A percentile compares a stretch with the other conserved stretches of the same genome.
These are phyloP conservation scores for Sinocyclocheilus anophthalmus DNA, from an alignment of 2,113 vertebrate species.

Conservation along the genomic window DNA sequence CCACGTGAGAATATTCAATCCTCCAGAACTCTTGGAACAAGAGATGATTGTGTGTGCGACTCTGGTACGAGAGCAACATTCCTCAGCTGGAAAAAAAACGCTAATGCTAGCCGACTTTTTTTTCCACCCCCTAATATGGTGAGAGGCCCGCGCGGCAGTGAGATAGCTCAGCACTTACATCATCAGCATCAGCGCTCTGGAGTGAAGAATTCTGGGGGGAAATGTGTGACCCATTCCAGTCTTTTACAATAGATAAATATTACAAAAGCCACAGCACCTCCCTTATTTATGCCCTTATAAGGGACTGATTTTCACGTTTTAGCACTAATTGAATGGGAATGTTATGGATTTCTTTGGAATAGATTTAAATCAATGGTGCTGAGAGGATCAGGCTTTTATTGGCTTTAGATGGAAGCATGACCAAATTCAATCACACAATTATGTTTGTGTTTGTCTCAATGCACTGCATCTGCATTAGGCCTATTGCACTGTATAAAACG, in stretches of 20 bases:
- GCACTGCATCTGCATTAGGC: too few relatives aligned
- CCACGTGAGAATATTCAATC: neutral
- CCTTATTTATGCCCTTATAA: neutral
- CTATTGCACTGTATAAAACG: too few relatives aligned
- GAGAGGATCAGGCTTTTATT: neutral
- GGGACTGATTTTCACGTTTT: neutral
- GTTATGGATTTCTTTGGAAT: too few relatives aligned
- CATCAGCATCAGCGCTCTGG: neutral
- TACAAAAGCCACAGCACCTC: neutral
- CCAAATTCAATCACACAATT: neutral
- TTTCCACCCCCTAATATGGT: conserved; percentile 19
- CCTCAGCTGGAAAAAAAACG: neutral
- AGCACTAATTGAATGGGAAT: neutral
- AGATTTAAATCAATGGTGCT: neutral
- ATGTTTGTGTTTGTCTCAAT: too few relatives aligned
- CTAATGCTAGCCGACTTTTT: neutral
- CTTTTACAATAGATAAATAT: neutral
- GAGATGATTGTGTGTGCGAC: neutral
- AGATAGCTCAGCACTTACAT: conserved; percentile 20
- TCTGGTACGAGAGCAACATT: conserved; percentile 13
- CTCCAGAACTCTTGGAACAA: neutral
- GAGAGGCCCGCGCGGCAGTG: neutral
- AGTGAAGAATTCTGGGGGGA: neutral
- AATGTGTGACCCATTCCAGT: neutral
- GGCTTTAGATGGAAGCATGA: neutral